These are phyloP conservation scores for Drosophila tropicalis DNA, from an alignment of 1,140 invertebrate genomes.

Conservation along the genomic window DNA sequence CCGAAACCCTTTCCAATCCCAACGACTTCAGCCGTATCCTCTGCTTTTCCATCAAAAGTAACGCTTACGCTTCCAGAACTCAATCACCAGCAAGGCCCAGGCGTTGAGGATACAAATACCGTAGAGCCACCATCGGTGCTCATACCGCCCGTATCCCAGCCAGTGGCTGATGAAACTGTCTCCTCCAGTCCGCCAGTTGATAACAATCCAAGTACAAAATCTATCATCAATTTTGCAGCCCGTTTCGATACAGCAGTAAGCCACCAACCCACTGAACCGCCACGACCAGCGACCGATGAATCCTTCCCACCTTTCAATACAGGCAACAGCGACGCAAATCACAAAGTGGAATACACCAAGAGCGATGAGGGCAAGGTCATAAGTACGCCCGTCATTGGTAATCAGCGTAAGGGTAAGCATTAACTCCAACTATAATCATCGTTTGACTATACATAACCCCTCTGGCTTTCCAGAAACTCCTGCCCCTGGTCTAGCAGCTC, in stretches of 20 bases:
- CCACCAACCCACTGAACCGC: conserved; percentile 3
- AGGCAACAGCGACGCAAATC: conserved; percentile 1
- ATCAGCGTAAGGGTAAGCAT: conserved; percentile 59
- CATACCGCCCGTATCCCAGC: conserved; percentile 48
- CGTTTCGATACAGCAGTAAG: conserved; percentile 54
- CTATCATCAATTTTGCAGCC: conserved; percentile 73
- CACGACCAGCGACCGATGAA: conserved; percentile 24
- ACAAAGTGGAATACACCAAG: conserved; percentile 72
- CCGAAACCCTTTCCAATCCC: conserved; percentile 14
- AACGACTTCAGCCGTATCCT: conserved; percentile 31
- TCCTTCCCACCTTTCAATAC: conserved; percentile 48
- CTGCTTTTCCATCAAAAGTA: conserved; percentile 81
- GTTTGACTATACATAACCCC: neutral
- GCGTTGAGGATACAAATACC: conserved; percentile 29
- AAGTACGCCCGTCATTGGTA: conserved; percentile 59
- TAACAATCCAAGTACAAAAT: conserved; percentile 61
- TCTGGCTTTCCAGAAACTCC: conserved; percentile 23
- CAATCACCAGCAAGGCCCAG: conserved; percentile 11
- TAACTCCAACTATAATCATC: too few species aligned
- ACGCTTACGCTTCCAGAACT: conserved; percentile 74
- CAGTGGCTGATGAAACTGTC: conserved; percentile 5
- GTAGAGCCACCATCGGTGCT: conserved; percentile 66
- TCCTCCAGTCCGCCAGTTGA: neutral
- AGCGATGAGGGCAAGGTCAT: conserved; percentile 81
- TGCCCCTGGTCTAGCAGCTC: neutral